Evolutionary conservation across 2,888 invertebrate species (phyloP).

Genomic region (Prenolepis imparis): DNA sequence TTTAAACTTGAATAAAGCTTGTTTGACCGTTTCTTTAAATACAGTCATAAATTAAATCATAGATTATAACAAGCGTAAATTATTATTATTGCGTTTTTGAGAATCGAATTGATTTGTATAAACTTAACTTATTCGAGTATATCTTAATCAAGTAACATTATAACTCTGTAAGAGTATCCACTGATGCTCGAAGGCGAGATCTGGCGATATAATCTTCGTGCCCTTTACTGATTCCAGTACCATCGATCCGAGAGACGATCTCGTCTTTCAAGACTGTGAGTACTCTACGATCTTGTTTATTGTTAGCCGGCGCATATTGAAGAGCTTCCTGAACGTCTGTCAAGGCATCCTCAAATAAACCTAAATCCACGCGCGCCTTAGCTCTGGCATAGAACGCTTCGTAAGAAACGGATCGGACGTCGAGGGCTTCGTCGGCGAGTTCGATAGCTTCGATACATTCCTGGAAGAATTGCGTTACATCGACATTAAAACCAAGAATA

Average conservation of each 20-base stretch:
- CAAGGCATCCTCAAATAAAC: conserved; percentile 91
- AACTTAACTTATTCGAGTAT: conserved; percentile 9
- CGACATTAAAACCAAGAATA: not conserved
- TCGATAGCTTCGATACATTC: conserved; percentile 95
- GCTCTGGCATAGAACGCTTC: conserved; percentile 97
- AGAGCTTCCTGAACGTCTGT: conserved; percentile 94
- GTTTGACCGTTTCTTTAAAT: not conserved
- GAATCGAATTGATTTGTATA: conserved; percentile 8
- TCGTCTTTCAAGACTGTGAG: conserved; percentile 92
- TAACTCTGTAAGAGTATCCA: conserved; percentile 84
- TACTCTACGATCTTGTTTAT: conserved; percentile 91
- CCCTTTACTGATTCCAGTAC: conserved; percentile 79
- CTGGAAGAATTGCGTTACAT: conserved; percentile 85
- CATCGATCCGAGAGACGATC: conserved; percentile 87
- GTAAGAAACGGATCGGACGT: conserved; percentile 94
- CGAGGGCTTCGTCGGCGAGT: conserved; percentile 94
- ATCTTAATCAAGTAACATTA: conserved; percentile 63
- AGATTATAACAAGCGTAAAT: not conserved
- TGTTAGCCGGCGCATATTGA: conserved; percentile 89
- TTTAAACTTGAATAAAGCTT: conserved; percentile 9
- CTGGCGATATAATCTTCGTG: conserved; percentile 69
- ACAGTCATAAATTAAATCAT: not conserved
- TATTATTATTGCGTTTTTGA: not conserved
- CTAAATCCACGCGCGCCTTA: conserved; percentile 93
- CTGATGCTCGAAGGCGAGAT: conserved; percentile 82